Percentiles rank a stretch among this genome's conserved stretches.
Conservation (phyloP, 2,888 invertebrate genomes). For the Incurvaria masculella region DNA sequence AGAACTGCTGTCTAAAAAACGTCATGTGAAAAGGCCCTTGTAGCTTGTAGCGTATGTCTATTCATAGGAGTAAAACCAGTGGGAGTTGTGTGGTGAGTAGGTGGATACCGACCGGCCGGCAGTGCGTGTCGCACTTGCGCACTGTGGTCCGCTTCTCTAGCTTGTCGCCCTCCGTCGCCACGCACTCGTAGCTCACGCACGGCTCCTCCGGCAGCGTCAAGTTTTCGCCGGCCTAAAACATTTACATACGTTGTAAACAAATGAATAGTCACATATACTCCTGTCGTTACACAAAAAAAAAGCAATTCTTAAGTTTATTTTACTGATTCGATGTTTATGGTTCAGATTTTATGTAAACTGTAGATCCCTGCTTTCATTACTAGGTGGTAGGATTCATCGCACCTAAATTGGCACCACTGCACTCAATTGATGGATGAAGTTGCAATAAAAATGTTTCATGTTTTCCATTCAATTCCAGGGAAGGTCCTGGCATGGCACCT, state of each 20-base stretch:
- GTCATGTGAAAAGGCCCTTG: not conserved
- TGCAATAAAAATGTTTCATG: no score
- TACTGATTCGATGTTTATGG: not conserved
- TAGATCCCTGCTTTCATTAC: no score
- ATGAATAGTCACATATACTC: no score
- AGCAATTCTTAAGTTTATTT: not conserved
- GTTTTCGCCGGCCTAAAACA: slow-evolving; percentile 58
- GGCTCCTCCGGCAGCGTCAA: slow-evolving; percentile 55
- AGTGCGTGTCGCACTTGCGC: slow-evolving; percentile 48
- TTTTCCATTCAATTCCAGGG: no score
- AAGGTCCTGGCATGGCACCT: no score
- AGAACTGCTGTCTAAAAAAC: not conserved
- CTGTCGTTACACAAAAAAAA: no score
- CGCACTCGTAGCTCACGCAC: slow-evolving; percentile 56
- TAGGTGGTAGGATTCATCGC: no score
- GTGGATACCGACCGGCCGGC: slow-evolving; percentile 31
- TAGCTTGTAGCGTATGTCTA: not conserved
- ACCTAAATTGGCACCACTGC: no score
- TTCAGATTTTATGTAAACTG: no score
- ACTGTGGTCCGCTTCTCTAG: slow-evolving; percentile 51
- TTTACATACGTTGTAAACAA: not conserved
- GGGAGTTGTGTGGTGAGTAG: no score
- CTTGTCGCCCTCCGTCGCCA: slow-evolving; percentile 36
- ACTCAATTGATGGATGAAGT: no score
- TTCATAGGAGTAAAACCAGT: not conserved